phyloP scores from a whole-genome alignment of 1,140 invertebrate genomes.

The Antheraea pernyi region DNA sequence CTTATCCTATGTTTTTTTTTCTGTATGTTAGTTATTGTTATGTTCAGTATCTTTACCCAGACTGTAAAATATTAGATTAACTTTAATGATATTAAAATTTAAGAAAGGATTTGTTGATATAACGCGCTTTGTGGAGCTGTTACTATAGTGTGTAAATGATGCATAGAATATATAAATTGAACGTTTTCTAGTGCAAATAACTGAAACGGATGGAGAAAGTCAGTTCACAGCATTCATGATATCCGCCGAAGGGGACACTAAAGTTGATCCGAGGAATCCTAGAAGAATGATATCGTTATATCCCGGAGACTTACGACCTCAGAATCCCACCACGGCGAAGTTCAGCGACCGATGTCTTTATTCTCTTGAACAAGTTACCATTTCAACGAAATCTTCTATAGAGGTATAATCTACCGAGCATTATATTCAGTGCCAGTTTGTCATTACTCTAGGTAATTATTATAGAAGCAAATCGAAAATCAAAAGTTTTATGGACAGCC shows the following conservation, averaged over 20 bases:
- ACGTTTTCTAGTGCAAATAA: slow-evolving; percentile 47
- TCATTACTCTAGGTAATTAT: too few relatives aligned
- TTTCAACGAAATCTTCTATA: slow-evolving; percentile 44
- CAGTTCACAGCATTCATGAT: slow-evolving; percentile 62
- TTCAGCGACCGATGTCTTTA: slow-evolving; percentile 60
- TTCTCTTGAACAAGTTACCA: slow-evolving; percentile 58
- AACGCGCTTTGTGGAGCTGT: too few relatives aligned
- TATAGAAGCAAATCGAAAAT: too few relatives aligned
- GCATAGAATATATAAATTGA: not conserved
- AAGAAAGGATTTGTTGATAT: too few relatives aligned
- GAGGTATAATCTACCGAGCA: slow-evolving; percentile 37
- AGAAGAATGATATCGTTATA: slow-evolving; percentile 41
- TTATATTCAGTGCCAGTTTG: too few relatives aligned
- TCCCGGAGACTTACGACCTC: slow-evolving; percentile 54
- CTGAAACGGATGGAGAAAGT: slow-evolving; percentile 47
- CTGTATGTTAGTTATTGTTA: too few relatives aligned
- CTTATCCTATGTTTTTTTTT: too few relatives aligned
- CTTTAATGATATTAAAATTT: too few relatives aligned
- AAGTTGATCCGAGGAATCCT: slow-evolving; percentile 55
- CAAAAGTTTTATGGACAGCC: too few relatives aligned
- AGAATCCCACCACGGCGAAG: slow-evolving; percentile 38
- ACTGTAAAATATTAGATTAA: too few relatives aligned
- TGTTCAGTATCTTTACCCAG: too few relatives aligned
- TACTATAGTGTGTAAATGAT: too few relatives aligned
- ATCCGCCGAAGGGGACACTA: slow-evolving; percentile 61